Conservation (phyloP, 2,888 invertebrate species). For the Synanthedon tipuliformis region DNA sequence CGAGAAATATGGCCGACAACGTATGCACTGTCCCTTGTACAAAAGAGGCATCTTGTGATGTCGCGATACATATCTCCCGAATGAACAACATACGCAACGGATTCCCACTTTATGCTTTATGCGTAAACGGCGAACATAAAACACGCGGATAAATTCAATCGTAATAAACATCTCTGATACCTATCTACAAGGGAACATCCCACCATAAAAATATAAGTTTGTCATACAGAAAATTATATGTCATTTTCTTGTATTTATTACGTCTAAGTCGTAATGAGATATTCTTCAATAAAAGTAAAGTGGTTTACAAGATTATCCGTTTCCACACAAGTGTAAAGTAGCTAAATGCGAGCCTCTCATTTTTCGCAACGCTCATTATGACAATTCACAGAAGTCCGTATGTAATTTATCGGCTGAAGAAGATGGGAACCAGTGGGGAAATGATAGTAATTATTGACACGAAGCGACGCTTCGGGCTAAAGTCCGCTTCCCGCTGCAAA, state of each 20-base stretch:
- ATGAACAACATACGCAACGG: slow-evolving; percentile 44
- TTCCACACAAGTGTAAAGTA: slow-evolving; percentile 18
- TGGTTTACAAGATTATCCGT: slow-evolving; percentile 1
- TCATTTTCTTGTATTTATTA: background rate
- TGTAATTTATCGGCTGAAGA: slow-evolving; percentile 48
- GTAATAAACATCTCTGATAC: background rate
- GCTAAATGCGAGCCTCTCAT: slow-evolving; percentile 31
- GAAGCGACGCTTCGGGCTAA: slow-evolving; percentile 39
- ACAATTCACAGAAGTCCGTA: slow-evolving; percentile 57
- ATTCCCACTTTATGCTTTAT: slow-evolving; percentile 39
- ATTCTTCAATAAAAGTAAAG: slow-evolving; percentile 1
- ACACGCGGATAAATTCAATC: background rate
- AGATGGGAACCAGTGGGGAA: slow-evolving; percentile 49
- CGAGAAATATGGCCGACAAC: slow-evolving; percentile 64
- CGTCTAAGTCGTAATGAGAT: background rate
- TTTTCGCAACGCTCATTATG: slow-evolving; percentile 49
- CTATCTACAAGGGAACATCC: background rate
- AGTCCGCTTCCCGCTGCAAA: slow-evolving; percentile 37
- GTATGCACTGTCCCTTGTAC: slow-evolving; percentile 50
- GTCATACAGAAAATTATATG: background rate
- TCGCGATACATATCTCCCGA: slow-evolving; percentile 57
- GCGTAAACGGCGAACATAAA: slow-evolving; percentile 30
- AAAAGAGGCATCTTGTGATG: slow-evolving; percentile 56
- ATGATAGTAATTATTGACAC: slow-evolving; percentile 68
- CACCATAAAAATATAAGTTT: background rate